These are phyloP conservation scores for Porphyrio hochstetteri DNA, from an alignment of 2,113 vertebrate genomes.

Conservation along the genomic window DNA sequence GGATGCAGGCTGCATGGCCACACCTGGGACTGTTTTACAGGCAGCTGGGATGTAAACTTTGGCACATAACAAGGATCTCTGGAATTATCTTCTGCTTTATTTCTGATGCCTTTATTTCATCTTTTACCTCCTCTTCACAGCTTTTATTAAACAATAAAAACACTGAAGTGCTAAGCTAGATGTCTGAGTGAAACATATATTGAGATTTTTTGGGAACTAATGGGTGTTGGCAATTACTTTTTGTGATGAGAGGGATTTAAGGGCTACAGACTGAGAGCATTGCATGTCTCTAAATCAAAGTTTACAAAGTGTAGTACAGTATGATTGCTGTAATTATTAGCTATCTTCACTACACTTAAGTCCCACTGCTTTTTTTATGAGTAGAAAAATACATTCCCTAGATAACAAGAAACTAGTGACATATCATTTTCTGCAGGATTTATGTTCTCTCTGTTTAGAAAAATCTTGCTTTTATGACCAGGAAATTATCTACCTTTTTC, in stretches of 20 bases:
- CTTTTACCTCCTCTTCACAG: background rate
- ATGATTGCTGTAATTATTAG: background rate
- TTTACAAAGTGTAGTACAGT: background rate
- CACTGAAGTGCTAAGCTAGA: background rate
- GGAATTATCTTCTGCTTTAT: background rate
- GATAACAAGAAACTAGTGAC: background rate
- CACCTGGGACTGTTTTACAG: background rate
- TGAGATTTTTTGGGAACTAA: background rate
- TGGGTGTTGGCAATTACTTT: background rate
- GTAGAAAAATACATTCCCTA: background rate
- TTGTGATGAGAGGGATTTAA: background rate
- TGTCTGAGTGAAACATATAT: background rate
- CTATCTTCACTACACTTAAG: background rate
- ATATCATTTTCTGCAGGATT: background rate
- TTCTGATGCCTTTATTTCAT: background rate
- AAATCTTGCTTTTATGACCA: background rate
- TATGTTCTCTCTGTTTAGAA: background rate
- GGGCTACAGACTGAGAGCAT: background rate
- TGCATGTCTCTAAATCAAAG: background rate
- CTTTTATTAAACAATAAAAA: background rate
- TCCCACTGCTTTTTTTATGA: background rate
- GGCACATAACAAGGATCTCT: background rate
- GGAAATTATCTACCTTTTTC: background rate
- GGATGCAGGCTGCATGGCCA: accelerated
- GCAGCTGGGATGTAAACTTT: accelerated